These are phyloP conservation scores for Muraenolepis orangiensis DNA, from an alignment of 2,797 vertebrate species.

Conservation along the genomic window DNA sequence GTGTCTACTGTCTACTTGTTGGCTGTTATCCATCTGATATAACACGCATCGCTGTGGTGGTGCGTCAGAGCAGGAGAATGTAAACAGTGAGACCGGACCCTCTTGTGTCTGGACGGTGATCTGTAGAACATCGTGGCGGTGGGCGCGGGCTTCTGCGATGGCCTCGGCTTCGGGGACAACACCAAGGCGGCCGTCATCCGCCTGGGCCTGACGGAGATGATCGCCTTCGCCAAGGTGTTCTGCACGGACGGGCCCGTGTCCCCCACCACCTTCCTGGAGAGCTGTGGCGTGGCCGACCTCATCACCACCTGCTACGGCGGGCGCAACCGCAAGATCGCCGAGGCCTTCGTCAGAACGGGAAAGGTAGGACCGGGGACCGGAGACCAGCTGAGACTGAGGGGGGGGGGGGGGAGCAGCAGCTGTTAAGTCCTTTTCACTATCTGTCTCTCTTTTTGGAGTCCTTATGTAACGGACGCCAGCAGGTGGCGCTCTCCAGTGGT, in stretches of 20 bases:
- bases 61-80: background rate
- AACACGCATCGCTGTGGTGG: background rate
- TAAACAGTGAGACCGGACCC: background rate
- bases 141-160: conserved; percentile 95
- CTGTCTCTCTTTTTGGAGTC: background rate
- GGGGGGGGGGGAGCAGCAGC: too few species aligned
- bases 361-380: conserved; percentile 58
- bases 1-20: background rate
- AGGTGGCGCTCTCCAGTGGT: too few species aligned
- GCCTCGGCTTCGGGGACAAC: conserved; percentile 92
- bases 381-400: background rate
- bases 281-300: conserved; percentile 93
- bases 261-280: conserved; percentile 89
- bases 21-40: background rate
- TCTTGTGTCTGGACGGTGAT: background rate
- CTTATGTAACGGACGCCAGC: too few species aligned
- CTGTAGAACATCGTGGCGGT: conserved; percentile 92
- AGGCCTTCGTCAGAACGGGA: conserved; percentile 89
- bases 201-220: conserved; percentile 97
- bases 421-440: background rate
- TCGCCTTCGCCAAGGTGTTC: conserved; percentile 86
- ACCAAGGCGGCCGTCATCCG: conserved; percentile 96
- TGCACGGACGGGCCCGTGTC: conserved; percentile 80
- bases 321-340: conserved; percentile 91
- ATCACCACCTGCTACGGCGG: conserved; percentile 98